These are phyloP conservation scores for Xiphophorus birchmanni DNA, from an alignment of 2,797 vertebrate species.

Conservation along the genomic window DNA sequence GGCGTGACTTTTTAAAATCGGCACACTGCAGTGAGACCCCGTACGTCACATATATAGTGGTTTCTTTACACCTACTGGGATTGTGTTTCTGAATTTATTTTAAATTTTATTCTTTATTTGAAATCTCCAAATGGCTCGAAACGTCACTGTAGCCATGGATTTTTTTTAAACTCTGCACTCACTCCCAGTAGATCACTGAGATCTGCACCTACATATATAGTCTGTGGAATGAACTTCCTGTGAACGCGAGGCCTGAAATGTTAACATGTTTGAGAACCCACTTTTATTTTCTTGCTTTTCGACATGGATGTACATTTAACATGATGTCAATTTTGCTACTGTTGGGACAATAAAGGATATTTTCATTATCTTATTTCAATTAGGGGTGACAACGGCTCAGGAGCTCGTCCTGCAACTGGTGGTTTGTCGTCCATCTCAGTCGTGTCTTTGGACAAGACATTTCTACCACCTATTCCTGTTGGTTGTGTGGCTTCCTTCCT, in stretches of 20 bases:
- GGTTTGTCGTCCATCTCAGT: too few species aligned
- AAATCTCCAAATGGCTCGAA: neutral
- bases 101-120: neutral
- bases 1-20: neutral
- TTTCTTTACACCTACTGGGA: neutral
- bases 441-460: too few species aligned
- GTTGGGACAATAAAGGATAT: neutral
- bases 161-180: neutral
- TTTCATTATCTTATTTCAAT: neutral
- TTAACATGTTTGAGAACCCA: neutral
- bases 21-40: neutral
- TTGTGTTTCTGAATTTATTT: neutral
- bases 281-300: neutral
- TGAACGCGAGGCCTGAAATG: neutral
- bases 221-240: too few species aligned
- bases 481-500: too few species aligned
- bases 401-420: too few species aligned
- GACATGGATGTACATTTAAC: neutral
- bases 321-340: neutral
- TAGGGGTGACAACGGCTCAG: too few species aligned
- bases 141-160: too few species aligned
- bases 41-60: neutral
- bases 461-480: too few species aligned
- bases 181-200: neutral
- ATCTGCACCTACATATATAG: neutral